Conservation (phyloP, 2,113 vertebrate species). For the Sinosuthora webbiana region DNA sequence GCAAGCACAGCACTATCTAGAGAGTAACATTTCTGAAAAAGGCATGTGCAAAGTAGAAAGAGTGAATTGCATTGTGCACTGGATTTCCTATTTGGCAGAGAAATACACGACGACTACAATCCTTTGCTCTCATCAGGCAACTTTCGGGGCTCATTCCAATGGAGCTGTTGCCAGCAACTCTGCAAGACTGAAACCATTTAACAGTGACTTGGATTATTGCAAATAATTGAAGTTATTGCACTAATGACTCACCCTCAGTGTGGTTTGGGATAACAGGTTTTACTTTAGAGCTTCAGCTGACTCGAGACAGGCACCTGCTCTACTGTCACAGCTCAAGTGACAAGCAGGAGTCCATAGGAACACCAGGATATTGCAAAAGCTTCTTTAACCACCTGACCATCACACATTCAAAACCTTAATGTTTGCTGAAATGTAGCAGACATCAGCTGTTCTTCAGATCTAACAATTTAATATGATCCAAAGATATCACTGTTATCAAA, state of each 20-base stretch:
- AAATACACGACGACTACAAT: not conserved
- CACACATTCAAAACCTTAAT: not conserved
- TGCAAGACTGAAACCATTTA: not conserved
- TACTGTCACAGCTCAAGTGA: not conserved
- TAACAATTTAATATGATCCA: not conserved
- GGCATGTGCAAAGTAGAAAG: not conserved
- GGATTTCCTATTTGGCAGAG: not conserved
- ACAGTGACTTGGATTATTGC: not conserved
- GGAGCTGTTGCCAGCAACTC: not conserved
- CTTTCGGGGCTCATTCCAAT: not conserved
- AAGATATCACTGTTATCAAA: rapidly evolving
- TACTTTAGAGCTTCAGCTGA: not conserved
- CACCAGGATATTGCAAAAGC: not conserved
- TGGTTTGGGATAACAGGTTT: not conserved
- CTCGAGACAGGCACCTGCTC: not conserved
- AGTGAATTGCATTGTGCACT: not conserved
- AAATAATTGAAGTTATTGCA: not conserved
- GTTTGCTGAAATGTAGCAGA: not conserved
- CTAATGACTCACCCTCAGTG: not conserved
- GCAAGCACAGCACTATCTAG: not conserved
- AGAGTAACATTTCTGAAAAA: not conserved
- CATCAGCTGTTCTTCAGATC: not conserved
- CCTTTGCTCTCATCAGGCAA: not conserved
- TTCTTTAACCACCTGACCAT: not conserved
- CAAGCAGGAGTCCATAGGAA: not conserved